Evolutionary conservation across 2,113 vertebrate genomes (phyloP).

Genomic region (Excalfactoria chinensis): DNA sequence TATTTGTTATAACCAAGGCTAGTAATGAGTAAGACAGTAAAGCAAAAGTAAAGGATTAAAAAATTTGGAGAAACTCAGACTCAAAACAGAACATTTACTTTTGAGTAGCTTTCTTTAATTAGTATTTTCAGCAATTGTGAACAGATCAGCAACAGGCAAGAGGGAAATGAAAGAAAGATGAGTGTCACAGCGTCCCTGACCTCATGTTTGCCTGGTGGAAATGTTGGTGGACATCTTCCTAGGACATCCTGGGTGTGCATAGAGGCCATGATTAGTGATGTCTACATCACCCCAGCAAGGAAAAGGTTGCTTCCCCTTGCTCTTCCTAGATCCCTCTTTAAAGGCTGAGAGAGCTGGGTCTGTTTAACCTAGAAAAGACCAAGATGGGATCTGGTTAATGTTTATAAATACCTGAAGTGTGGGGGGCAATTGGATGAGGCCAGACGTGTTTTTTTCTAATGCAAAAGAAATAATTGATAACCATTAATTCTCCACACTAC

Average conservation of each 20-base stretch:
- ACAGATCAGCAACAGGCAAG: neutral
- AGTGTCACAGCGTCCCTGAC: neutral
- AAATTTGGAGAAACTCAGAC: neutral
- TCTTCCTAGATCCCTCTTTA: neutral
- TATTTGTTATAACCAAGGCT: neutral
- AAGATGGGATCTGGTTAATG: too few species aligned
- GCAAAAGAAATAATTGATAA: neutral
- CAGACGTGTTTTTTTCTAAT: neutral
- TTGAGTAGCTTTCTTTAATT: neutral
- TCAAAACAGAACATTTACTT: neutral
- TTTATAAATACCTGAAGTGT: too few species aligned
- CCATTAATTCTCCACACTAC: neutral
- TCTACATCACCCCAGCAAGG: neutral
- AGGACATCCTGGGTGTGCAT: neutral
- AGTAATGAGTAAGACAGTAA: neutral
- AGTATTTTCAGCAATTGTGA: neutral
- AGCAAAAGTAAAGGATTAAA: neutral
- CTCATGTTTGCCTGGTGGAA: neutral
- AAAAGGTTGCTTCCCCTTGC: neutral
- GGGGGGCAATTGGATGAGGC: too few species aligned
- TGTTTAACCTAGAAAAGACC: too few species aligned
- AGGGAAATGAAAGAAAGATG: neutral
- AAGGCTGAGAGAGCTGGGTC: too few species aligned
- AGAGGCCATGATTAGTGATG: neutral
- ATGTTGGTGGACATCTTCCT: neutral